Conservation (phyloP, 2,113 vertebrate genomes). For the Malurus elegans region DNA sequence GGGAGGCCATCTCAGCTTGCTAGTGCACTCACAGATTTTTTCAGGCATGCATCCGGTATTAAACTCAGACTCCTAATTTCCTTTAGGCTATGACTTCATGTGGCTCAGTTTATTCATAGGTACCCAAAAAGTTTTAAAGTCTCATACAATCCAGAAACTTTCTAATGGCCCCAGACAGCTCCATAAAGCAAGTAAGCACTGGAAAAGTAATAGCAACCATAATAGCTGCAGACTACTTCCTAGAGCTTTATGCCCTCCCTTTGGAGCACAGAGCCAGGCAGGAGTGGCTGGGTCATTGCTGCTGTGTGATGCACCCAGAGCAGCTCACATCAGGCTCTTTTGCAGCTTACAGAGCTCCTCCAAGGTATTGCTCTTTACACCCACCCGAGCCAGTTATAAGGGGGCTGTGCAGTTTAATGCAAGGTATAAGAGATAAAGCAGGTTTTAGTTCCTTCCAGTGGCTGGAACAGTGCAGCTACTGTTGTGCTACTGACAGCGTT, state of each 20-base stretch:
- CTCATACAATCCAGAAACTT: not conserved
- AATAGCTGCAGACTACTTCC: not conserved
- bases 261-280: not conserved
- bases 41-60: constrained; percentile 8
- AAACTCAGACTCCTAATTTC: constrained; percentile 49
- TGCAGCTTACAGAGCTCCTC: not conserved
- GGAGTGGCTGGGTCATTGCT: not conserved
- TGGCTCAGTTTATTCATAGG: constrained; percentile 4
- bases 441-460: not conserved
- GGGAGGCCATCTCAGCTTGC: not conserved
- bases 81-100: constrained; percentile 24
- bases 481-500: not conserved
- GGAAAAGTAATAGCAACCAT: constrained; percentile 2
- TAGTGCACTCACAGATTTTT: not conserved
- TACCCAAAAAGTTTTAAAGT: not conserved
- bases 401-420: not conserved
- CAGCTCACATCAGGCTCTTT: not conserved
- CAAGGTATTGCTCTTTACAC: not conserved
- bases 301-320: not conserved
- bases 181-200: not conserved
- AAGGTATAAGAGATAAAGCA: not conserved
- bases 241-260: not conserved
- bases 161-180: constrained; percentile 18
- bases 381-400: not conserved
- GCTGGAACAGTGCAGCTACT: not conserved